Evolutionary conservation across 2,113 vertebrate species (phyloP).

Genomic region (Hydrochoerus hydrochaeris): DNA sequence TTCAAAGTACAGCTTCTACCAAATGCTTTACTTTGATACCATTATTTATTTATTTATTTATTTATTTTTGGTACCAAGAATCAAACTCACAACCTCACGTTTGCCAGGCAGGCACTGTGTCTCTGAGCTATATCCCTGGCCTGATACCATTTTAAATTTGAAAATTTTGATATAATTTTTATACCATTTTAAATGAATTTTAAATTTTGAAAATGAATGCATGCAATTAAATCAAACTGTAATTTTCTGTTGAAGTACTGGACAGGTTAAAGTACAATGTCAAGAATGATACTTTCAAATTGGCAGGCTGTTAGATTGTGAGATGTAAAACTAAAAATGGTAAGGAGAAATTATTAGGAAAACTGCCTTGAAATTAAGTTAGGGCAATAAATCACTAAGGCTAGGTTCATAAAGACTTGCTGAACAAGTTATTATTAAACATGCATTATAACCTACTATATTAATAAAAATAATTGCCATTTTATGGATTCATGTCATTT

Average conservation of each 20-base stretch:
- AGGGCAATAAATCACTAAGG: slow-evolving; percentile 38
- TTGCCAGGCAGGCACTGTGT: no score
- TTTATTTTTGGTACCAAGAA: no score
- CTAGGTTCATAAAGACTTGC: not conserved
- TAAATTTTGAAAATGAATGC: not conserved
- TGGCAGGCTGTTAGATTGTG: not conserved
- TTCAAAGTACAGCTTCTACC: not conserved
- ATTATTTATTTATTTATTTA: not conserved
- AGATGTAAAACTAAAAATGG: not conserved
- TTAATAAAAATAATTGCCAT: not conserved
- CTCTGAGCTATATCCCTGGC: no score
- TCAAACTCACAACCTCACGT: no score
- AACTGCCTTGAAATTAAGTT: not conserved
- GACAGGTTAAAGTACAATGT: not conserved
- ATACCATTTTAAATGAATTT: not conserved
- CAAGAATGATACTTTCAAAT: slow-evolving; percentile 3
- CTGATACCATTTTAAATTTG: not conserved
- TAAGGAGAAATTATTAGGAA: slow-evolving; percentile 12
- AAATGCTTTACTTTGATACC: not conserved
- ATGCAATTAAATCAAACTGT: not conserved
- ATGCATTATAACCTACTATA: not conserved
- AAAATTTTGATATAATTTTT: not conserved
- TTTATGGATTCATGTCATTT: not conserved
- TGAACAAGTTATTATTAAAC: slow-evolving; percentile 28
- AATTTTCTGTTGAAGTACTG: not conserved